Conservation (phyloP, 2,888 invertebrate species). For the Rhagium mordax region DNA sequence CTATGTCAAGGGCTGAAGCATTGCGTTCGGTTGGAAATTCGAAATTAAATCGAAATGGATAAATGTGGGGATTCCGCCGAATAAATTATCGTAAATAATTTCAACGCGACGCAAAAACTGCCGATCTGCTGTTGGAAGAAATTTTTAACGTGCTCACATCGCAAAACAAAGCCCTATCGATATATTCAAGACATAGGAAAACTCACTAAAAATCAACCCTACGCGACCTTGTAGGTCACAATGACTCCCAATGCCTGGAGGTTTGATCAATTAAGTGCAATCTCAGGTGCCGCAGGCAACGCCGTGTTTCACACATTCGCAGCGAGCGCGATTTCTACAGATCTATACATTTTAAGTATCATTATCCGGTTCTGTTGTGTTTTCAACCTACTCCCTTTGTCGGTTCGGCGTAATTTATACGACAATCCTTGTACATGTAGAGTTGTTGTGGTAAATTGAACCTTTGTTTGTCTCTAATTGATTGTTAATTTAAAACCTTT, state of each 20-base stretch:
- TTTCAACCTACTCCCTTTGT: background rate
- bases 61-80: constrained; percentile 7
- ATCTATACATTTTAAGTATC: background rate
- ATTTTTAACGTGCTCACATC: no score
- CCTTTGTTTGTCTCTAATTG: background rate
- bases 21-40: constrained; percentile 7
- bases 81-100: constrained; percentile 25
- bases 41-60: constrained; percentile 13
- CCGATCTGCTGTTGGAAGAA: no score
- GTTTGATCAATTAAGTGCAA: background rate
- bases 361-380: background rate
- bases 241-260: no score
- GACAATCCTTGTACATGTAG: background rate
- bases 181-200: no score
- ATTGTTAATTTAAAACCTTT: background rate
- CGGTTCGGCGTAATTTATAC: background rate
- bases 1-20: constrained; percentile 22
- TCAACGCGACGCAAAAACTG: no score
- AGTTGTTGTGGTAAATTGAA: background rate
- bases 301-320: background rate
- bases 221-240: no score
- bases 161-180: no score
- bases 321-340: background rate
- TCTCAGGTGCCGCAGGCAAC: background rate
- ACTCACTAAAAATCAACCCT: no score